Evolutionary conservation across 2,888 invertebrate genomes (phyloP).

Genomic region (Cataglyphis altisquamis): DNA sequence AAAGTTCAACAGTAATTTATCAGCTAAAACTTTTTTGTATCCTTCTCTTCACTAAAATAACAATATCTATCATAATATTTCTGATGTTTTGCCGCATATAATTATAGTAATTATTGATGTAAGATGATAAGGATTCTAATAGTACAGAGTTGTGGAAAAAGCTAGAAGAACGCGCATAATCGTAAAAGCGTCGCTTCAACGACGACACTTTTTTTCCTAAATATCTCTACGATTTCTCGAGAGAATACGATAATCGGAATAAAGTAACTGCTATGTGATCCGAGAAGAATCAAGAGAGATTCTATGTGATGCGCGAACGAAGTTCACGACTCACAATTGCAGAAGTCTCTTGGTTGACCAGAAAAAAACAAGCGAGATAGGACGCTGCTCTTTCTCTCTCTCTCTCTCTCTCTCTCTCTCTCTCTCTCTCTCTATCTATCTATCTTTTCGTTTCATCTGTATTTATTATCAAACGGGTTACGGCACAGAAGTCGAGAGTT

Average conservation of each 20-base stretch:
- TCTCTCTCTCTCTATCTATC: too few relatives aligned
- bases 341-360: conserved; percentile 14
- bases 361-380: neutral
- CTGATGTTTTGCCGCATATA: neutral
- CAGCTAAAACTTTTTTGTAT: neutral
- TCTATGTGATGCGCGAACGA: conserved; percentile 31
- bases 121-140: conserved; percentile 4
- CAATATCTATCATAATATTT: neutral
- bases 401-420: too few relatives aligned
- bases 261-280: conserved; percentile 26
- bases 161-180: neutral
- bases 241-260: conserved; percentile 42
- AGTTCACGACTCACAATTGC: conserved; percentile 35
- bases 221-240: conserved; percentile 19
- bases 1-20: neutral
- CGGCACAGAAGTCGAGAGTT: conserved; percentile 66
- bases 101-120: neutral
- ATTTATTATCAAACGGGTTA: conserved; percentile 66
- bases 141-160: neutral
- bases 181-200: conserved; percentile 11
- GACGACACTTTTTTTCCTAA: conserved; percentile 26
- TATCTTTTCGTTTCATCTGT: conserved; percentile 57
- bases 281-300: conserved; percentile 20
- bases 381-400: neutral
- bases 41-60: conserved; percentile 3